These are phyloP conservation scores for Neoascia interrupta DNA, from an alignment of 2,888 invertebrate genomes.

Conservation along the genomic window DNA sequence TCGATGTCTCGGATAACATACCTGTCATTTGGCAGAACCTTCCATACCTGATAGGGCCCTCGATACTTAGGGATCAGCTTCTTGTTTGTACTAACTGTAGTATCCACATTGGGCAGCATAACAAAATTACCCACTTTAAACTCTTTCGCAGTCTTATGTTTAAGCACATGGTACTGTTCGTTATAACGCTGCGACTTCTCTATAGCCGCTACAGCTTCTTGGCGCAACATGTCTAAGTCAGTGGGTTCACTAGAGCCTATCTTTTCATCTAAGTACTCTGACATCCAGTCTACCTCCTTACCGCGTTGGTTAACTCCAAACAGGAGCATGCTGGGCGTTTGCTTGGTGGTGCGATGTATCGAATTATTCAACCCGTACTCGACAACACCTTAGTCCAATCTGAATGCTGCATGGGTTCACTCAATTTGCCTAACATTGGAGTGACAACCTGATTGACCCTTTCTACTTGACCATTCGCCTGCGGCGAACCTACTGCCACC, in stretches of 20 bases:
- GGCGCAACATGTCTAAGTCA: not conserved
- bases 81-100: not conserved
- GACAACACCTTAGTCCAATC: slow-evolving; percentile 29
- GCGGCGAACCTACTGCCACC: slow-evolving; percentile 71
- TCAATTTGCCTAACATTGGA: slow-evolving; percentile 31
- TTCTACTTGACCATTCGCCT: slow-evolving; percentile 73
- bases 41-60: not conserved
- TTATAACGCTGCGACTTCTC: slow-evolving; percentile 21
- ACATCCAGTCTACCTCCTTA: slow-evolving; percentile 9
- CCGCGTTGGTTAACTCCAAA: slow-evolving; percentile 15
- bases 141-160: not conserved
- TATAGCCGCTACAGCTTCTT: slow-evolving; percentile 1
- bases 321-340: slow-evolving; percentile 12
- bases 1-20: slow-evolving; percentile 31
- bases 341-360: slow-evolving; percentile 5
- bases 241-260: not conserved
- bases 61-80: not conserved
- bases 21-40: slow-evolving; percentile 30
- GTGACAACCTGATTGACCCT: slow-evolving; percentile 41
- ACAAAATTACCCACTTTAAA: slow-evolving; percentile 9
- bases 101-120: slow-evolving; percentile 9
- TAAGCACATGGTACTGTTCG: not conserved
- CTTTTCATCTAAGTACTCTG: slow-evolving; percentile 1
- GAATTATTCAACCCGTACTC: slow-evolving; percentile 33
- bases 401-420: slow-evolving; percentile 20